Evolutionary conservation across 2,888 invertebrate genomes (phyloP).

Genomic region (Drosophila diplacantha): DNA sequence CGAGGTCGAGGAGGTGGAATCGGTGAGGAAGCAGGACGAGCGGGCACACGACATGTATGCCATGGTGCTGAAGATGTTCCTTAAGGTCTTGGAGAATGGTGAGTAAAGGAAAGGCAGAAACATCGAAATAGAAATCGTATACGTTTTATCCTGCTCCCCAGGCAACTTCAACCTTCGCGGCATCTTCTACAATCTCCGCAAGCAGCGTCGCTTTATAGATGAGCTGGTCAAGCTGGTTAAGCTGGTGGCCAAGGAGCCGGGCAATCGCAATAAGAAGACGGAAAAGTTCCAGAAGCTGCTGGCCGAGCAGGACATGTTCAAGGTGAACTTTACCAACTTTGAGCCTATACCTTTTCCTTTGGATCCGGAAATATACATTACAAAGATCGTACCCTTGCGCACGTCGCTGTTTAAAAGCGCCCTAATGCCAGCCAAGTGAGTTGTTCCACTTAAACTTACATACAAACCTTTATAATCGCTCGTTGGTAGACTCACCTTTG

Average conservation of each 20-base stretch:
- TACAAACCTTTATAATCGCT: too few relatives aligned
- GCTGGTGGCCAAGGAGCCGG: conserved; percentile 92
- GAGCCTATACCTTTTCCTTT: conserved; percentile 96
- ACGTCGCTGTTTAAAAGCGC: conserved; percentile 97
- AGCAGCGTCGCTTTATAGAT: conserved; percentile 94
- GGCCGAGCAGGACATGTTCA: conserved; percentile 87
- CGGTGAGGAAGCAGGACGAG: conserved; percentile 84
- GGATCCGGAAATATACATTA: conserved; percentile 93
- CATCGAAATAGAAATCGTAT: fast-evolving
- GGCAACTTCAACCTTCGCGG: conserved; percentile 85
- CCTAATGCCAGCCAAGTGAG: conserved; percentile 90
- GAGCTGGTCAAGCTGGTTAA: conserved; percentile 93
- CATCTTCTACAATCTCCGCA: conserved; percentile 85
- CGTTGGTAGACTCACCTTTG: conserved; percentile 85
- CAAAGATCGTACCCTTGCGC: conserved; percentile 91
- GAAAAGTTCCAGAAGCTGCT: conserved; percentile 91
- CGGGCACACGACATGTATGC: conserved; percentile 90
- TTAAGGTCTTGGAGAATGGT: conserved; percentile 84
- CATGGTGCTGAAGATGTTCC: conserved; percentile 92
- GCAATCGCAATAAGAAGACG: conserved; percentile 93
- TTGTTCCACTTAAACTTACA: conserved; percentile 29
- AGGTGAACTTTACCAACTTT: conserved; percentile 92
- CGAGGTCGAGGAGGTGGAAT: conserved; percentile 94
- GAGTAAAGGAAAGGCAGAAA: conserved; percentile 3
- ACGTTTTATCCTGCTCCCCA: conserved; percentile 42